Conservation (phyloP, 1,140 invertebrate genomes). For the Leptinotarsa undecemlineata region DNA sequence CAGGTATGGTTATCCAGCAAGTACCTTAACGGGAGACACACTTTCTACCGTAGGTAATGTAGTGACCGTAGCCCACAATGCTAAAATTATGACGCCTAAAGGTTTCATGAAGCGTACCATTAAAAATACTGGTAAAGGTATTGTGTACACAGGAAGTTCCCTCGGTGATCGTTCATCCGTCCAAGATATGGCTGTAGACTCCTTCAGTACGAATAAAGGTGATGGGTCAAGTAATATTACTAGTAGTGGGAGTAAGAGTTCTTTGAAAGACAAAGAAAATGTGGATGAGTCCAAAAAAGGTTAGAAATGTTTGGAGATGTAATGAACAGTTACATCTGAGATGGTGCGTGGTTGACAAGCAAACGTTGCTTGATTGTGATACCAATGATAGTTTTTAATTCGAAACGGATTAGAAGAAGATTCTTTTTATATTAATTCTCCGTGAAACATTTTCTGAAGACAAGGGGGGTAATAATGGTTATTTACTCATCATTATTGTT, state of each 20-base stretch:
- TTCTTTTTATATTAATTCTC: no score
- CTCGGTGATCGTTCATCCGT: neutral
- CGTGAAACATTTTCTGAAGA: no score
- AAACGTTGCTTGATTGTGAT: no score
- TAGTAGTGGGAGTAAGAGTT: neutral
- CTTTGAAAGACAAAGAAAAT: neutral
- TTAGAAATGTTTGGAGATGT: neutral
- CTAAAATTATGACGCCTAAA: slow-evolving; percentile 66
- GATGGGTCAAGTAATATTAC: neutral
- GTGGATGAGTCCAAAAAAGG: neutral
- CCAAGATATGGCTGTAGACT: neutral
- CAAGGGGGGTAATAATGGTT: no score
- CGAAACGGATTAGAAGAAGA: no score
- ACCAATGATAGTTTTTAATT: no score
- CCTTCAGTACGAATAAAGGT: neutral
- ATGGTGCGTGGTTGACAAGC: no score
- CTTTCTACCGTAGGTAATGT: slow-evolving; percentile 69
- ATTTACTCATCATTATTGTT: no score
- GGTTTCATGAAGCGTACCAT: slow-evolving; percentile 66
- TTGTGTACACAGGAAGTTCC: slow-evolving; percentile 10
- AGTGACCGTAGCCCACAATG: slow-evolving; percentile 63
- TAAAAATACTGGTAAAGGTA: slow-evolving; percentile 62
- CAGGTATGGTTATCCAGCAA: slow-evolving; percentile 67
- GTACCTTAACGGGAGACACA: slow-evolving; percentile 62
- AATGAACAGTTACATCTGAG: no score